Evolutionary conservation across 2,888 invertebrate species (phyloP), one percentile per base, ranked within the genome.

Genomic region (Chrysolina oricalcia): DNA sequence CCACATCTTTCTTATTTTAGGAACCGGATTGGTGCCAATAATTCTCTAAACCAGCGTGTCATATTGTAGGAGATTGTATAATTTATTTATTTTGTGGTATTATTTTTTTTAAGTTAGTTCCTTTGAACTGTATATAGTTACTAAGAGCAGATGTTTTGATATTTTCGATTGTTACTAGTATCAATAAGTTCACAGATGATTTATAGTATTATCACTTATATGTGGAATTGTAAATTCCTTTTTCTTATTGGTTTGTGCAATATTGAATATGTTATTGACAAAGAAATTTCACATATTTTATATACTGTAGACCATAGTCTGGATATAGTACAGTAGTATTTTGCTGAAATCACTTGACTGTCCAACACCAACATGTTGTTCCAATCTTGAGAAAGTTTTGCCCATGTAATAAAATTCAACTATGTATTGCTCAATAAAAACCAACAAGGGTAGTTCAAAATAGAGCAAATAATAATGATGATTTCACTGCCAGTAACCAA

Each of bases 1-100:
- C 64, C 62, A 70, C 53, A 48, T 50, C 72, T 70, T 77, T 72
- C 46, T 73, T 63, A 71, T 82, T 82, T 68, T 73, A 82, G 81
- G 80, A 81, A 70, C 78, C 82, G 35, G 79, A 81, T 64, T 82
- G 82, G 81, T 80, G 80, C 73, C 81, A 79, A 76, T 81, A 78
- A 75, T 23, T 68, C 23, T 19, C 53, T 68, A 46, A 59, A 41
- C 43, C 56, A 59, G 43, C 62, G 73, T 72, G 71, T 73, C 70
- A 74, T 70, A 50, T 56, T 67, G 41, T 75, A 74, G 76, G 78
- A 69, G 50, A 70, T 70, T 62, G 46, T 71, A 63, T 62, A 75
- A 78, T 78, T 78, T 78, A 78, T 78, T 78, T 78, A 78, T 78
- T 59, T 78, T 75, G 72, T 68, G 73, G 73, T 78, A 78, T 76